Conservation (phyloP, 1,140 invertebrate genomes). For the Pseudomyrmex gracilis region DNA sequence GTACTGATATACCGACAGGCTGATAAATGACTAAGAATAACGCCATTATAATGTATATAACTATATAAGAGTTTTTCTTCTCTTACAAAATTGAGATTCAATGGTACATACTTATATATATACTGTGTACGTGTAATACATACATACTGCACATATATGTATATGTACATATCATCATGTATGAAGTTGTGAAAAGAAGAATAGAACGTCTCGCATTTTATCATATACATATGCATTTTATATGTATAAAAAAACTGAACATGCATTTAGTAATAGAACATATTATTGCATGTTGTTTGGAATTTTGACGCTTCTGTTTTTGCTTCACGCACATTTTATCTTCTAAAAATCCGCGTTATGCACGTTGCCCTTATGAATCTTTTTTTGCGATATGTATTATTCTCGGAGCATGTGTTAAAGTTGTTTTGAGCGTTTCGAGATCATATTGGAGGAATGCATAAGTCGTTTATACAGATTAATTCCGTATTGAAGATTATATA, state of each 20-base stretch:
- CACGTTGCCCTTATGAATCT: slow-evolving; percentile 35
- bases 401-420: slow-evolving; percentile 66
- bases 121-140: too few relatives aligned
- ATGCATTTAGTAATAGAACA: neutral
- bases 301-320: slow-evolving; percentile 61
- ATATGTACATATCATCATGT: too few relatives aligned
- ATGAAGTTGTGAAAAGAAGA: too few relatives aligned
- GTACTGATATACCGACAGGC: too few relatives aligned
- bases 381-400: slow-evolving; percentile 46
- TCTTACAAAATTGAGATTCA: too few relatives aligned
- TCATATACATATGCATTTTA: too few relatives aligned
- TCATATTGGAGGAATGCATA: neutral
- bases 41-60: too few relatives aligned
- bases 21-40: too few relatives aligned
- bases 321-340: slow-evolving; percentile 71
- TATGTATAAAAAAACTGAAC: neutral
- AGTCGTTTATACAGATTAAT: neutral
- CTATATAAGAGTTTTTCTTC: too few relatives aligned
- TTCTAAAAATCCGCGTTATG: slow-evolving; percentile 62
- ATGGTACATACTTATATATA: too few relatives aligned
- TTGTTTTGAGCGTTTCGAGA: slow-evolving; percentile 9
- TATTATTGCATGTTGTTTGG: slow-evolving; percentile 66
- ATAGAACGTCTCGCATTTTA: too few relatives aligned
- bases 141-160: too few relatives aligned
- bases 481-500: slow-evolving; percentile 3